Conservation (phyloP, 2,888 invertebrate species). For the Stenchaetothrips biformis region DNA sequence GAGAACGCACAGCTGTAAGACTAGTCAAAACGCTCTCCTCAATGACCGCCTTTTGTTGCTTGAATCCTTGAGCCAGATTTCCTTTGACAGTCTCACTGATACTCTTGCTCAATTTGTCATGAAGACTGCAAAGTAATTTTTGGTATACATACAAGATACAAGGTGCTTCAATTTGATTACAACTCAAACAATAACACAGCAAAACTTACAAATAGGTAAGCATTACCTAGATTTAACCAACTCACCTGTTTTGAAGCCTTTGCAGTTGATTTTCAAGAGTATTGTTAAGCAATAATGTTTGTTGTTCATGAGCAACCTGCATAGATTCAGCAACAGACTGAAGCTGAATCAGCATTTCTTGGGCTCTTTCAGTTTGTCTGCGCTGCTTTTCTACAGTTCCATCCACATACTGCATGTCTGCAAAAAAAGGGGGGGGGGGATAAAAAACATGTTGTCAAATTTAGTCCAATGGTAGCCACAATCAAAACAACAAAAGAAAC, state of each 20-base stretch:
- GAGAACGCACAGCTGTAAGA: conserved; percentile 55
- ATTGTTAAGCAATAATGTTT: background rate
- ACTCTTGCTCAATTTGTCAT: conserved; percentile 30
- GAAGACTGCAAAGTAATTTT: conserved; percentile 28
- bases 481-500: background rate
- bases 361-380: conserved; percentile 46
- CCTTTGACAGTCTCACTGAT: conserved; percentile 45
- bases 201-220: background rate
- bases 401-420: conserved; percentile 47
- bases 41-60: conserved; percentile 56
- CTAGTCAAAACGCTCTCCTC: conserved; percentile 54
- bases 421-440: conserved; percentile 35
- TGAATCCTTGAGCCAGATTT: conserved; percentile 50
- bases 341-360: conserved; percentile 47
- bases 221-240: conserved; percentile 9
- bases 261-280: conserved; percentile 41
- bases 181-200: conserved; percentile 11
- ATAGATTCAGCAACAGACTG: conserved; percentile 46
- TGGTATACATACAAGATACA: background rate
- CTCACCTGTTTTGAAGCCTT: conserved; percentile 44
- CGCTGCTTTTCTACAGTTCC: conserved; percentile 47
- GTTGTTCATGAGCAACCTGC: conserved; percentile 44
- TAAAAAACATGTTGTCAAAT: background rate
- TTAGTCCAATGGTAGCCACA: background rate
- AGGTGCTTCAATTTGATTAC: background rate